Conservation (phyloP, 2,113 vertebrate species). For the Raja brachyura region DNA sequence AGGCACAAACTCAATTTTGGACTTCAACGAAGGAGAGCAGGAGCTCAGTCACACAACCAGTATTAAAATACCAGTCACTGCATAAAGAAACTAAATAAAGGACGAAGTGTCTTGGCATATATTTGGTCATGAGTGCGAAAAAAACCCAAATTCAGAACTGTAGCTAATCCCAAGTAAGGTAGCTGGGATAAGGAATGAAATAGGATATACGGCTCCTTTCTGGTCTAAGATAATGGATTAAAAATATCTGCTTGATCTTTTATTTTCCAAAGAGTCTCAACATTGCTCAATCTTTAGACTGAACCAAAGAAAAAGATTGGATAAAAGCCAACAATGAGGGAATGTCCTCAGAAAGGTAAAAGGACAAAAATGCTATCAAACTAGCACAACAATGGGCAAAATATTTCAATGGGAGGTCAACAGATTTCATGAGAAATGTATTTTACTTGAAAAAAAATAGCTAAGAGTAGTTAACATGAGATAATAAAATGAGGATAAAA, state of each 20-base stretch:
- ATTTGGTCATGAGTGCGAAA: not conserved
- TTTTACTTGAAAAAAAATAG: not conserved
- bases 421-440: not conserved
- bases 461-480: not conserved
- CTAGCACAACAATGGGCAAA: not conserved
- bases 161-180: not conserved
- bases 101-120: not conserved
- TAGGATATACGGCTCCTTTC: not conserved
- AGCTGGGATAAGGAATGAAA: not conserved
- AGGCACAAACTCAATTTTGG: not conserved
- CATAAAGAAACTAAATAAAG: not conserved
- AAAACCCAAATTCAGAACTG: not conserved
- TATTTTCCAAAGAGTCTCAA: no score
- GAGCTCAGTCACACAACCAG: not conserved
- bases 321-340: not conserved
- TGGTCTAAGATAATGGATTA: no score
- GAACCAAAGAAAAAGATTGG: not conserved
- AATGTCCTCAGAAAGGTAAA: not conserved
- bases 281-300: no score
- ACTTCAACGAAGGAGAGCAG: not conserved
- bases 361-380: not conserved
- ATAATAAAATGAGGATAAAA: not conserved
- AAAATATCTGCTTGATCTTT: no score
- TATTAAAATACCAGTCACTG: no score
- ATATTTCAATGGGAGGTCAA: not conserved